Evolutionary conservation across 1,140 invertebrate genomes (phyloP), one percentile per base, ranked within the genome.

Genomic region (Prorops nasuta): DNA sequence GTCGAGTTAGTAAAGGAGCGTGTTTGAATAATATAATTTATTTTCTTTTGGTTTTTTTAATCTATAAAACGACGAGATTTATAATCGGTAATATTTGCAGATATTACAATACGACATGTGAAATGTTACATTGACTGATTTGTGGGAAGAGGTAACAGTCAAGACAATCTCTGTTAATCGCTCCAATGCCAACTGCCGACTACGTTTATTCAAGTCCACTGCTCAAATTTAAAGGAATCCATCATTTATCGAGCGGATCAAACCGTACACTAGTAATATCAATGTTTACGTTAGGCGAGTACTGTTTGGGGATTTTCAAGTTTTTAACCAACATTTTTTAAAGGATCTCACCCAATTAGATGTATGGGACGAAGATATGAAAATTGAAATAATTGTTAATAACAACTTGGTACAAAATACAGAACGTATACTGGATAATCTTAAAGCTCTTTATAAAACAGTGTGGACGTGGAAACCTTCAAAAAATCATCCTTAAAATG

Each of bases 121-220:
- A 96, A 79, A 88, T 66, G 89, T 92, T 3, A 89, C 81, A n/a
- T 94, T 94, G 9, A 88, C 92, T 32, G 77, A 87, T 64, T 77
- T 96, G 6, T 96, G 94, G 88, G 84, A 99, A 69, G 99, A 97
- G 97, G 63, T 70, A 14, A 75, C 64, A 10, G 77, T 99, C 20
- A 95, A 95, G 74, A 80, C 80, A 54, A 90, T 97, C 94, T 12
- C 79, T 99, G 7, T 78, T 99, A 2, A 58, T 99, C 38, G 96
- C 98, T 0, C 96, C 96, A 1, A 99, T 99, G 97, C 98, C 97
- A 2, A 99, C 97, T 9, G 96, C 97, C n/a, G n/a, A n/a, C n/a
- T n/a, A n/a, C n/a, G n/a, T n/a, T n/a, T n/a, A n/a, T n/a, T n/a
- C n/a, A n/a, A n/a, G 9, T 98, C 96, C 1, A 99, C 98, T 1